Evolutionary conservation across 2,113 vertebrate species (phyloP).

Genomic region (Pampusana beccarii): DNA sequence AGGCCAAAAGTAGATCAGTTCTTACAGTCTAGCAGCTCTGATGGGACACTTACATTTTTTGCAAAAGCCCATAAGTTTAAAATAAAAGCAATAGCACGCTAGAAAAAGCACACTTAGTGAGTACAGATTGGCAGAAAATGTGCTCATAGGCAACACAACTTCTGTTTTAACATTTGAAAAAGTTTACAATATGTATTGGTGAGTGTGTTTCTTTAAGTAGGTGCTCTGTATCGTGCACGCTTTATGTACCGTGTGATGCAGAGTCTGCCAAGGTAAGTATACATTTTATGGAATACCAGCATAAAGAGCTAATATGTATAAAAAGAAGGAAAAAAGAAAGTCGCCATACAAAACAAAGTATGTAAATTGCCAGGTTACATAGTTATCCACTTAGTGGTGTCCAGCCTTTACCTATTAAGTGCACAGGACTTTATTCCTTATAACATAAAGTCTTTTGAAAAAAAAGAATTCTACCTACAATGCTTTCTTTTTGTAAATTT

Average conservation of each 20-base stretch:
- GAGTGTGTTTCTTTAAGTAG: conserved; percentile 86
- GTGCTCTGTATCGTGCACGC: conserved; percentile 82
- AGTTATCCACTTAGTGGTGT: neutral
- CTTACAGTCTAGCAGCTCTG: conserved; percentile 8
- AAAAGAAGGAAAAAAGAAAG: neutral
- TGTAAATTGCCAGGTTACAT: neutral
- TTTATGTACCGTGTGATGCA: conserved; percentile 80
- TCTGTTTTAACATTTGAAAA: conserved; percentile 71
- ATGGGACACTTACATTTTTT: neutral
- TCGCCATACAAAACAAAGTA: neutral
- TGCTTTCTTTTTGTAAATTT: neutral
- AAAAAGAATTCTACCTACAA: neutral
- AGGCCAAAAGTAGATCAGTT: conserved; percentile 40
- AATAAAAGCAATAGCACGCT: neutral
- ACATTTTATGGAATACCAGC: conserved; percentile 77
- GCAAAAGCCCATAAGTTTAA: neutral
- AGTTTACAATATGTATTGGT: conserved; percentile 78
- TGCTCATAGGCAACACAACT: conserved; percentile 15
- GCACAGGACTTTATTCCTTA: neutral
- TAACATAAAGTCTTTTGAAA: neutral
- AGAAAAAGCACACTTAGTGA: neutral
- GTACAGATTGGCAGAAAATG: conserved; percentile 35
- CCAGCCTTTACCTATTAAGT: neutral
- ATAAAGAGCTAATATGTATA: conserved; percentile 42
- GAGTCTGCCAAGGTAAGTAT: conserved; percentile 82